Conservation (phyloP, 2,797 vertebrate species). For the Acanthis flammea region DNA sequence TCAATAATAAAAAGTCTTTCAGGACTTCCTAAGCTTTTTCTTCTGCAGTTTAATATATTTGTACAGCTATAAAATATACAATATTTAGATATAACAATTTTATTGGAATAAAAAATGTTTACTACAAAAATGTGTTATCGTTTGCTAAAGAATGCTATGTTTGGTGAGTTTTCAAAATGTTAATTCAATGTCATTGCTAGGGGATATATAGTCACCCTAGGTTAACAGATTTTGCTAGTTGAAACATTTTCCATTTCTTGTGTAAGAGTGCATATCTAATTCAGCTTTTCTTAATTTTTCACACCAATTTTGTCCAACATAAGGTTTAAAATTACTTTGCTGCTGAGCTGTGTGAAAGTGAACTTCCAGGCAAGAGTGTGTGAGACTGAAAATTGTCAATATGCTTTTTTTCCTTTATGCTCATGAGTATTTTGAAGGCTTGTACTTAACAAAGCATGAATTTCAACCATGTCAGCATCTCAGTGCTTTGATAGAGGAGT, state of each 20-base stretch:
- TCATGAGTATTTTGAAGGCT: not conserved
- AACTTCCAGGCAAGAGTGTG: not conserved
- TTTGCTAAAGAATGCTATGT: not conserved
- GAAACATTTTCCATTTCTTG: not conserved
- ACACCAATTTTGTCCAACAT: not conserved
- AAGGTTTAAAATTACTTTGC: not conserved
- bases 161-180: not conserved
- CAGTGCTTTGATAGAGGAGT: not conserved
- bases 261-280: not conserved
- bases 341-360: not conserved
- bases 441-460: not conserved
- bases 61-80: not conserved
- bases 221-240: not conserved
- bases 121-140: not conserved
- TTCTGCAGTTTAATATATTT: not conserved
- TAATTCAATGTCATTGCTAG: not conserved
- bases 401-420: not conserved
- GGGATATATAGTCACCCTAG: not conserved
- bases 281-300: not conserved
- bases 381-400: not conserved
- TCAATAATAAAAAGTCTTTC: not conserved
- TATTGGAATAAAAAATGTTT: not conserved
- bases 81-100: not conserved
- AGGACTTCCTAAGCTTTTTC: not conserved
- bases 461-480: not conserved